Evolutionary conservation across 2,113 vertebrate species (phyloP).

Genomic region (Takifugu bimaculatus): DNA sequence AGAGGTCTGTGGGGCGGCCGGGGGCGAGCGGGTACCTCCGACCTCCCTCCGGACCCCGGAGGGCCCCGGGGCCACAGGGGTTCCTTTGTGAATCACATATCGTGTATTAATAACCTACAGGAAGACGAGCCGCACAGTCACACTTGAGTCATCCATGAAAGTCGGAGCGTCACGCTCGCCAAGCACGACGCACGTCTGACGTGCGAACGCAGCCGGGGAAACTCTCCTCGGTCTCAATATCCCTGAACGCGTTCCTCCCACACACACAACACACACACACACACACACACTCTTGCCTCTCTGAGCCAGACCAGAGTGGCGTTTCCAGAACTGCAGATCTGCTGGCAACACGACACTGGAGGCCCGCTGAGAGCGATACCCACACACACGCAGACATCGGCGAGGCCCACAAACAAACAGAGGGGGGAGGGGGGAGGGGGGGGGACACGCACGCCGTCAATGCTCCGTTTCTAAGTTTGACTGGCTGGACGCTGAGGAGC

Average conservation of each 20-base stretch:
- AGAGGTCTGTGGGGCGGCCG: slow-evolving; percentile 16
- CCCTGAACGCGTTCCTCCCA: neutral
- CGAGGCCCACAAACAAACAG: neutral
- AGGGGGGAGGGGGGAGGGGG: too few relatives aligned
- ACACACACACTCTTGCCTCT: slow-evolving; percentile 29
- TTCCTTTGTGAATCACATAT: slow-evolving; percentile 40
- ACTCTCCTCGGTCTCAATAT: slow-evolving; percentile 51
- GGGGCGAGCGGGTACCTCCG: slow-evolving; percentile 6
- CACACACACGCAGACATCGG: slow-evolving; percentile 8
- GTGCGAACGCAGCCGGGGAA: slow-evolving; percentile 40
- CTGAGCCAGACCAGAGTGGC: slow-evolving; percentile 37
- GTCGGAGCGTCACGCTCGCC: slow-evolving; percentile 16
- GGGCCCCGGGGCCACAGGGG: slow-evolving; percentile 36
- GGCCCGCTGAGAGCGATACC: slow-evolving; percentile 40
- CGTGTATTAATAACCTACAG: slow-evolving; percentile 46
- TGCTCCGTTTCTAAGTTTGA: slow-evolving; percentile 3
- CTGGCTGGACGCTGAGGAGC: slow-evolving; percentile 2
- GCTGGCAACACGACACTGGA: slow-evolving; percentile 47
- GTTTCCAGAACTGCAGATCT: slow-evolving; percentile 55
- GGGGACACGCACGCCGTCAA: neutral
- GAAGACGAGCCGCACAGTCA: slow-evolving; percentile 16
- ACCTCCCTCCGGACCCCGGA: neutral
- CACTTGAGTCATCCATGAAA: slow-evolving; percentile 51
- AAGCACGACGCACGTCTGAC: slow-evolving; percentile 8
- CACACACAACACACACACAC: neutral